phyloP scores from a whole-genome alignment of 2,888 invertebrate species.

The Theodoxus fluviatilis region DNA sequence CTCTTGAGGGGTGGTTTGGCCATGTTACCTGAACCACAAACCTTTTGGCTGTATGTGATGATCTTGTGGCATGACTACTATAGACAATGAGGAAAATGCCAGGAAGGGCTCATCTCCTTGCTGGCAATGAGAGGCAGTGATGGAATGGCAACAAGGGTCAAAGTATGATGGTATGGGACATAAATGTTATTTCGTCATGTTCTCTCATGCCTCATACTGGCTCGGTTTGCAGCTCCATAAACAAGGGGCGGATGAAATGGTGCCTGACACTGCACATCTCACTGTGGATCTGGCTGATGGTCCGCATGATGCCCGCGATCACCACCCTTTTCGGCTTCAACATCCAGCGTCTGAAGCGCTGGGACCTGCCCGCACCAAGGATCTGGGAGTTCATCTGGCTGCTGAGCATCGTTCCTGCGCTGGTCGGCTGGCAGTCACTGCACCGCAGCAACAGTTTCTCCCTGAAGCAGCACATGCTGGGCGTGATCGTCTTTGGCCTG shows the following conservation, averaged over 20 bases:
- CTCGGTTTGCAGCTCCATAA: slow-evolving; percentile 81
- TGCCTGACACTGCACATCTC: slow-evolving; percentile 93
- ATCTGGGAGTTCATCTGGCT: slow-evolving; percentile 96
- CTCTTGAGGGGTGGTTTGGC: too few relatives aligned
- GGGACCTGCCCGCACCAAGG: slow-evolving; percentile 81
- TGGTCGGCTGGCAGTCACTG: slow-evolving; percentile 85
- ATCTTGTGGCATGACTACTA: too few relatives aligned
- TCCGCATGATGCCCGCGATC: slow-evolving; percentile 89
- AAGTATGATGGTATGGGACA: background rate
- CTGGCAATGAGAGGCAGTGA: background rate
- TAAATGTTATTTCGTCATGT: background rate
- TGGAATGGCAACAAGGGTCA: background rate
- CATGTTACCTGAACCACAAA: too few relatives aligned
- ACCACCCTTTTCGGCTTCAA: slow-evolving; percentile 92
- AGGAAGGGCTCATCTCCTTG: too few relatives aligned
- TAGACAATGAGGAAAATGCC: too few relatives aligned
- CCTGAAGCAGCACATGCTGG: slow-evolving; percentile 69
- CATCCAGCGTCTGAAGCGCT: slow-evolving; percentile 84
- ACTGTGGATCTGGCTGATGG: slow-evolving; percentile 87
- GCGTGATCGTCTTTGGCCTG: slow-evolving; percentile 80
- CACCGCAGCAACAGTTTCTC: slow-evolving; percentile 78
- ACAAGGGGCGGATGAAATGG: slow-evolving; percentile 93
- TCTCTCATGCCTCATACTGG: background rate
- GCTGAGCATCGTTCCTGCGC: slow-evolving; percentile 80
- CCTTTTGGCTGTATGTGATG: too few relatives aligned